Conservation (phyloP, 2,888 invertebrate species). For the Meandrusa payeni region DNA sequence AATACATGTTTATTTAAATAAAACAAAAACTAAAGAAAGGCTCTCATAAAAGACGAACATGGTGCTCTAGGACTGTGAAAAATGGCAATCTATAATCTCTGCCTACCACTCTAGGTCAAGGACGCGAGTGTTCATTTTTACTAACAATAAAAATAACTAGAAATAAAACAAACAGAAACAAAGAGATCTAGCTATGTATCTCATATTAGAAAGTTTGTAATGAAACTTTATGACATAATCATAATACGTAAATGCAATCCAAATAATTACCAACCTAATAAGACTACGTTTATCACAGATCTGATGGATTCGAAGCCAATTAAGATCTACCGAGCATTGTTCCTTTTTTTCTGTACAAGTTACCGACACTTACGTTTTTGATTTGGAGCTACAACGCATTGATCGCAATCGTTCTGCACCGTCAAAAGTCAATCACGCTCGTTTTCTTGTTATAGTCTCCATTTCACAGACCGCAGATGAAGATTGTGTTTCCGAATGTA, state of each 20-base stretch:
- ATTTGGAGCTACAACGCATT: conserved; percentile 33
- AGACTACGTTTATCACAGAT: conserved; percentile 24
- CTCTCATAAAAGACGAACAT: too few relatives aligned
- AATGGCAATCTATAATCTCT: too few relatives aligned
- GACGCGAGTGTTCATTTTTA: too few relatives aligned
- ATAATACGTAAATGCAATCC: conserved; percentile 2
- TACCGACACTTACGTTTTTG: conserved; percentile 34
- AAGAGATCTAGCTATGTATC: too few relatives aligned
- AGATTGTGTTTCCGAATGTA: conserved; percentile 43
- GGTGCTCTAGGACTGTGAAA: too few relatives aligned
- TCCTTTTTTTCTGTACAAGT: conserved; percentile 29
- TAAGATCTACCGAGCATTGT: conserved; percentile 28
- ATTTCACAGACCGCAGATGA: conserved; percentile 42
- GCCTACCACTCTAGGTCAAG: too few relatives aligned
- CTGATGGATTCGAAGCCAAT: conserved; percentile 24
- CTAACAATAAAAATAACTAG: too few relatives aligned
- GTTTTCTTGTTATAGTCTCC: conserved; percentile 49
- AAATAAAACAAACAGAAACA: too few relatives aligned
- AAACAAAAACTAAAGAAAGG: too few relatives aligned
- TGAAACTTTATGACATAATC: background rate
- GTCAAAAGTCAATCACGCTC: conserved; percentile 50
- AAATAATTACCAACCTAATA: conserved; percentile 35
- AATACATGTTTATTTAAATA: too few relatives aligned
- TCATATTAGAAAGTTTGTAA: conserved; percentile 2
- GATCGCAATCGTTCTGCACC: conserved; percentile 33